These are phyloP conservation scores for Poeciliopsis occidentalis DNA, from an alignment of 2,113 vertebrate genomes.

Conservation along the genomic window DNA sequence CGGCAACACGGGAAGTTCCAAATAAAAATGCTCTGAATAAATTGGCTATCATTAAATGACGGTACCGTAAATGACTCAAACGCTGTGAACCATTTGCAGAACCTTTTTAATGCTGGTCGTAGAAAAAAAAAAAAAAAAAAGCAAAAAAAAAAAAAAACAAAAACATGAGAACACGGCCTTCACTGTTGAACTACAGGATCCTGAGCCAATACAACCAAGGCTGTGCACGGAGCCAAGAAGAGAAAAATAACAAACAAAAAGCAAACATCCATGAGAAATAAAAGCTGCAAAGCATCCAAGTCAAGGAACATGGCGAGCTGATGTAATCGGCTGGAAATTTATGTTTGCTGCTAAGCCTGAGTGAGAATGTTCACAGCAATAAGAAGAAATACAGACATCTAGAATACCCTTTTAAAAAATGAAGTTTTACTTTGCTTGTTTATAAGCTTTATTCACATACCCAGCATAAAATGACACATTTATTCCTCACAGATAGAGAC, in stretches of 20 bases:
- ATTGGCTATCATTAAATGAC: not conserved
- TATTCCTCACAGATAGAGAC: no score
- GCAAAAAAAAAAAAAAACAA: not conserved
- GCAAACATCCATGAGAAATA: conserved; percentile 19
- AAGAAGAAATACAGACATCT: not conserved
- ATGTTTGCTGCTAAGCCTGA: conserved; percentile 5
- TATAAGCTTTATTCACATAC: no score
- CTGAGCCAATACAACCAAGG: conserved; percentile 56
- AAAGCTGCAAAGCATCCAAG: conserved; percentile 17
- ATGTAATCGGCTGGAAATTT: conserved; percentile 30
- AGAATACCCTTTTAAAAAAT: no score
- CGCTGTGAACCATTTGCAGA: not conserved
- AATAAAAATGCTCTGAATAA: not conserved
- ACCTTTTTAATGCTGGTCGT: not conserved
- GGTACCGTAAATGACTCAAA: not conserved
- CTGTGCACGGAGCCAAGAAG: conserved; percentile 32
- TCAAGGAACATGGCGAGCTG: conserved; percentile 27
- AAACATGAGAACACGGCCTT: conserved; percentile 51
- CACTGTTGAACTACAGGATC: conserved; percentile 17
- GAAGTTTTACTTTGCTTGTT: no score
- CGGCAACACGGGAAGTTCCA: not conserved
- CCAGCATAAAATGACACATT: no score
- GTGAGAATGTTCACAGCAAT: not conserved
- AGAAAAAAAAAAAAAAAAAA: conserved; percentile 1
- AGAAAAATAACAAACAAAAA: conserved; percentile 66